Conservation (phyloP, 2,113 vertebrate species). For the Peromyscus californicus region DNA sequence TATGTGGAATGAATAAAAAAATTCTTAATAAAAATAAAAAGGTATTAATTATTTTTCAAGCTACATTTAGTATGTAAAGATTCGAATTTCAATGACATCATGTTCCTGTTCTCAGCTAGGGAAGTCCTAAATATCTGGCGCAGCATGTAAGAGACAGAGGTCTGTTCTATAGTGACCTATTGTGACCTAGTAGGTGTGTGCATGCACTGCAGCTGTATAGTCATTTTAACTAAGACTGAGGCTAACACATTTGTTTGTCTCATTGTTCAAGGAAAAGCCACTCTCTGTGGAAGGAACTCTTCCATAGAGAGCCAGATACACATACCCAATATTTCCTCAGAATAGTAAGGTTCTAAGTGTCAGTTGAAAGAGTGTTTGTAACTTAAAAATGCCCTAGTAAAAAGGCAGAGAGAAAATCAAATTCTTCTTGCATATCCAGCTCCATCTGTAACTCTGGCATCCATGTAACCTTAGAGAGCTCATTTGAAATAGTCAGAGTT, state of each 20-base stretch:
- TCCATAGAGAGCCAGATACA: not conserved
- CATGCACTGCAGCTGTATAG: not conserved
- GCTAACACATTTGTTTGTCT: not conserved
- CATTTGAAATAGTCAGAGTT: not conserved
- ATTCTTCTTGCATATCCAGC: not conserved
- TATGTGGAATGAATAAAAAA: too few species aligned
- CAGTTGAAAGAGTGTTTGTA: not conserved
- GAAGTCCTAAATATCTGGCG: not conserved
- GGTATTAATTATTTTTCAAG: not conserved
- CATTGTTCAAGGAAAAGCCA: not conserved
- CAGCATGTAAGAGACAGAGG: not conserved
- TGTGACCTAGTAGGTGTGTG: not conserved
- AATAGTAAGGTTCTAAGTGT: not conserved
- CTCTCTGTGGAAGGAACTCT: not conserved
- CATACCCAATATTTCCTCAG: not conserved
- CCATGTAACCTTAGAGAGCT: not conserved
- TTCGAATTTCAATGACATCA: not conserved
- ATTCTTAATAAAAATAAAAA: not conserved
- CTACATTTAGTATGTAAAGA: not conserved
- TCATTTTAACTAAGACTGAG: slow-evolving; percentile 24
- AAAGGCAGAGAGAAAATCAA: not conserved
- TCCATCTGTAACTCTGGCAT: not conserved
- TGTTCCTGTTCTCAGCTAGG: not conserved
- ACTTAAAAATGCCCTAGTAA: not conserved
- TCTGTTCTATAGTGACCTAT: not conserved